phyloP scores from a whole-genome alignment of 2,888 invertebrate species.

The Serrognathus titanus region DNA sequence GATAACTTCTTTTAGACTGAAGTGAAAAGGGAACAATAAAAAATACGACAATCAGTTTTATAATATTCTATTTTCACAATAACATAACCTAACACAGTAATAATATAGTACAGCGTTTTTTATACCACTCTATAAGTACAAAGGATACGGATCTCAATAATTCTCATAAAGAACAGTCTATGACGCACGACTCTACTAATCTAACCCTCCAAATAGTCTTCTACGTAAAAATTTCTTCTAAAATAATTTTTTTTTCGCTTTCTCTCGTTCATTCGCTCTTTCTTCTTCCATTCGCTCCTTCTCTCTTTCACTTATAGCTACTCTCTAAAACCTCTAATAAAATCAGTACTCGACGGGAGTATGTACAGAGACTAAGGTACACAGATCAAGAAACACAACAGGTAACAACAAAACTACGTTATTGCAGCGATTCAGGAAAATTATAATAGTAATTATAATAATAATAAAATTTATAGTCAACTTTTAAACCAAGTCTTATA shows the following conservation, averaged over 20 bases:
- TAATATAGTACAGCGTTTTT: constrained; percentile 2
- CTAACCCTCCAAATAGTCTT: too few relatives aligned
- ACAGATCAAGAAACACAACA: constrained; percentile 16
- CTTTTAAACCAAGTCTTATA: constrained; percentile 22
- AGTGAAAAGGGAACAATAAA: too few relatives aligned
- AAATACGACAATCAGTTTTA: background rate
- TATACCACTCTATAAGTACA: background rate
- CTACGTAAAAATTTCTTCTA: too few relatives aligned
- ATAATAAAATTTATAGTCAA: constrained; percentile 22
- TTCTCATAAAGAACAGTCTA: too few relatives aligned
- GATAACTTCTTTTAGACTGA: too few relatives aligned
- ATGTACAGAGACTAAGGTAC: background rate
- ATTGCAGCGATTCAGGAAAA: constrained; percentile 10
- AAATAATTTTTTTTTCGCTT: too few relatives aligned
- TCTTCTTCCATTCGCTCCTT: too few relatives aligned
- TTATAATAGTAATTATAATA: constrained; percentile 12
- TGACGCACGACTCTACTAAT: too few relatives aligned
- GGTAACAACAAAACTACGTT: constrained; percentile 20
- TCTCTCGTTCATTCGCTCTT: too few relatives aligned
- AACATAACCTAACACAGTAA: constrained; percentile 3
- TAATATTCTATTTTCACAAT: constrained; percentile 1
- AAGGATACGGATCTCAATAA: background rate
- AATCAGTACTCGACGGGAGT: background rate
- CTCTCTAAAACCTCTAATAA: too few relatives aligned
- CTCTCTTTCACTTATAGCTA: too few relatives aligned